These are phyloP conservation scores for Charanyca ferruginea DNA, from an alignment of 2,888 invertebrate genomes.

Conservation along the genomic window DNA sequence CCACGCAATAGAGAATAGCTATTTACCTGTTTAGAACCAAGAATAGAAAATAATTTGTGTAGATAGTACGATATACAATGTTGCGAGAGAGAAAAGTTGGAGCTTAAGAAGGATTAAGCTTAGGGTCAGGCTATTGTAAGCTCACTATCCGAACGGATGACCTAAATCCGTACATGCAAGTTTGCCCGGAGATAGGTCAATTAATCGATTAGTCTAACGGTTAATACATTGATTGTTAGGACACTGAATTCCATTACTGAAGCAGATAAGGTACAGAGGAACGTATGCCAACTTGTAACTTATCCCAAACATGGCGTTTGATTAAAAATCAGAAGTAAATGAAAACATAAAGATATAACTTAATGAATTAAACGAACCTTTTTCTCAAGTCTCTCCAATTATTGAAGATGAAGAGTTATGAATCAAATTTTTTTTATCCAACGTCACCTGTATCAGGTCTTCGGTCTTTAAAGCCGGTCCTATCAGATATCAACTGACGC, in stretches of 20 bases:
- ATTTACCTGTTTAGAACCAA: conserved; percentile 50
- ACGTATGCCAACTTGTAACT: background rate
- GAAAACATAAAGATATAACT: conserved; percentile 40
- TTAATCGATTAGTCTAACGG: conserved; percentile 41
- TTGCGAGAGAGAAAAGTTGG: conserved; percentile 36
- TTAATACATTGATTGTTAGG: conserved; percentile 18
- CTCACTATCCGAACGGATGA: conserved; percentile 28
- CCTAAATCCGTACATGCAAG: conserved; percentile 46
- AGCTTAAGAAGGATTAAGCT: conserved; percentile 43
- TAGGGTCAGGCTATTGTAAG: conserved; percentile 51
- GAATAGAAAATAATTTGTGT: conserved; percentile 50
- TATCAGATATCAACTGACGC: conserved; percentile 49
- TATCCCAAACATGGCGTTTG: conserved; percentile 2
- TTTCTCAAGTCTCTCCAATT: conserved; percentile 48
- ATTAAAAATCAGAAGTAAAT: conserved; percentile 34
- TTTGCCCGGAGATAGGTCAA: conserved; percentile 44
- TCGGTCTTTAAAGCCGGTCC: conserved; percentile 32
- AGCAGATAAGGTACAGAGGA: conserved; percentile 3
- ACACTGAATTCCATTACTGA: conserved; percentile 28
- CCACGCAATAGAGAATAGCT: conserved; percentile 57
- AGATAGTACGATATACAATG: conserved; percentile 31
- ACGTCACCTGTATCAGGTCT: conserved; percentile 25
- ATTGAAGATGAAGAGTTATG: conserved; percentile 44
- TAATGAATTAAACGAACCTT: conserved; percentile 31
- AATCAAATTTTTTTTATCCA: conserved; percentile 30